Base-by-base conservation (phyloP, 2,797 vertebrate genomes). In the Poeciliopsis presidionis region DNA sequence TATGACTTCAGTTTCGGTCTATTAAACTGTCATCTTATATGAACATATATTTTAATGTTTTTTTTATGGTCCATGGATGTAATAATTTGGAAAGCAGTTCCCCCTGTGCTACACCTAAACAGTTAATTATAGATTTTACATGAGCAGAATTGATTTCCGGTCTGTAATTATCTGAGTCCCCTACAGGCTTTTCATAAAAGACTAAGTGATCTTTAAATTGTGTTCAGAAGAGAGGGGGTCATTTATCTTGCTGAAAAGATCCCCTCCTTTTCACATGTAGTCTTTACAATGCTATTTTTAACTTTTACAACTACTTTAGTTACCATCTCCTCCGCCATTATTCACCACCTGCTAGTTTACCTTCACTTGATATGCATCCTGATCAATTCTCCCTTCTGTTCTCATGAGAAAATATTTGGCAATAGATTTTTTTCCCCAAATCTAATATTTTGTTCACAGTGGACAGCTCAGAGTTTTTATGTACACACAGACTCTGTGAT, bases 191-290 rank as follows among this genome's bases (percentile, higher is more conserved):
- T 83, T 89, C 80, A 82, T 86, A 75, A 86, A 70, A 79, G 46
- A 73, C 83, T 84, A 84, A 92, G 89, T 89, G 71, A 90, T 90
- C 90, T 90, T 78, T 84, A 88, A 86, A 92, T 89, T 84, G 89
- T 84, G 77, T 84, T 90, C 71, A 55, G 73, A 65, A 43, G 45
- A 88, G 81, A 86, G 78, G 78, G 79, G 74, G 74, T 70, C 82
- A 85, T 92, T 94, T 82, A 90, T 92, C 86, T 88, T 75, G 74
- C 81, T 87, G 72, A 91, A 90, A 88, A 83, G 46, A 88, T 67
- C 76, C 73, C 43, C 79, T 20, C 59, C 53, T 78, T 77, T 28
- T 73, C 49, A 74, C 13, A 8, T 53, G 70, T 63, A 51, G 51
- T 71, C 43, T 84, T 81, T 89, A 77, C 85, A 90, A 91, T 92